These are phyloP conservation scores for Rhinogobius similis DNA, from an alignment of 2,113 vertebrate genomes.

Conservation along the genomic window DNA sequence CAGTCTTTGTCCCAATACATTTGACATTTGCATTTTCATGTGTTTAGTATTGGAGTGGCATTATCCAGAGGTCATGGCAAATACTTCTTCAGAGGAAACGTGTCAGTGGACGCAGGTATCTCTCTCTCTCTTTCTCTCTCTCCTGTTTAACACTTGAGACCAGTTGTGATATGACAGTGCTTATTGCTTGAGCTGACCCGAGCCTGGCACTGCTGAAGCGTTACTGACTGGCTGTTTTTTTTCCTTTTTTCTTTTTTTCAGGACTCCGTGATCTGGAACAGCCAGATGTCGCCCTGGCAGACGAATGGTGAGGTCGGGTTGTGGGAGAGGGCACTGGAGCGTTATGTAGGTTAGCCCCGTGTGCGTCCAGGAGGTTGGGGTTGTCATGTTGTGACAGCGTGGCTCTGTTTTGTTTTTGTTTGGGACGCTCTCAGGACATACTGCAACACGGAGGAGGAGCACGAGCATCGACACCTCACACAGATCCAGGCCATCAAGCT, in stretches of 20 bases:
- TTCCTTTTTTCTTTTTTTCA: conserved; percentile 64
- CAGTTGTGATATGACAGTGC: conserved; percentile 7
- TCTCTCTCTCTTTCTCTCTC: background rate
- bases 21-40: conserved; percentile 40
- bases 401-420: conserved; percentile 23
- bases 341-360: conserved; percentile 61
- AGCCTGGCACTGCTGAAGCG: conserved; percentile 56
- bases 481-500: conserved; percentile 94
- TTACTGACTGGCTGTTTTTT: conserved; percentile 61
- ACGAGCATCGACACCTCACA: conserved; percentile 90
- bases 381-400: conserved; percentile 35
- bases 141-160: conserved; percentile 4
- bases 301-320: conserved; percentile 90
- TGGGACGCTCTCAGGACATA: conserved; percentile 85
- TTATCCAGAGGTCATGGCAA: conserved; percentile 96
- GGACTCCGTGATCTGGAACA: conserved; percentile 97
- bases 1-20: background rate
- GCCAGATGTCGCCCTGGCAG: conserved; percentile 94
- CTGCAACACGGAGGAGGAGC: conserved; percentile 93
- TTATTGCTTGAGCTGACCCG: conserved; percentile 29
- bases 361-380: conserved; percentile 38
- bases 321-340: conserved; percentile 57
- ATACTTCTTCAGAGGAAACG: conserved; percentile 96
- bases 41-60: conserved; percentile 90
- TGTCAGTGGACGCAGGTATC: conserved; percentile 92